phyloP scores from a whole-genome alignment of 2,797 vertebrate species.

The Tamandua tetradactyla region DNA sequence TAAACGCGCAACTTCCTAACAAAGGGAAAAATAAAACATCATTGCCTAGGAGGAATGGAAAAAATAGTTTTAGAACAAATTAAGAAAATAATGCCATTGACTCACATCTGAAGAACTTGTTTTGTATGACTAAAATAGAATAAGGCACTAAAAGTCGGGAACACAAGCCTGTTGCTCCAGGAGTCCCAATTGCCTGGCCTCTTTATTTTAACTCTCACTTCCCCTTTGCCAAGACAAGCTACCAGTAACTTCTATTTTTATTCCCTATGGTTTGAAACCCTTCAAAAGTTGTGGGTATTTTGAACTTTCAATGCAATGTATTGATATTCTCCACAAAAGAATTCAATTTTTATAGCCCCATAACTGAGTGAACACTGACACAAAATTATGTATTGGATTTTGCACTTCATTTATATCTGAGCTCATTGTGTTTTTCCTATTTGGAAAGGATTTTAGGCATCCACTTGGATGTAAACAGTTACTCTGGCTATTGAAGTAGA shows the following conservation, averaged over 20 bases:
- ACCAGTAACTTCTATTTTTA: constrained; percentile 15
- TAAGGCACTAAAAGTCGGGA: constrained; percentile 8
- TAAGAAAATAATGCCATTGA: constrained; percentile 44
- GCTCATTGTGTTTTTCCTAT: constrained; percentile 5
- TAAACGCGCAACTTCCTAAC: no score
- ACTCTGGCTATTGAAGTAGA: not conserved
- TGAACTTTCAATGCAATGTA: not conserved
- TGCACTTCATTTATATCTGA: not conserved
- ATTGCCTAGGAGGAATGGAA: no score
- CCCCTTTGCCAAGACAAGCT: constrained; percentile 1
- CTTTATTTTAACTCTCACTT: constrained; percentile 36
- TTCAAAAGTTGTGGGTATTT: constrained; percentile 41
- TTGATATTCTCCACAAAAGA: not conserved
- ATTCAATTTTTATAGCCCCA: not conserved
- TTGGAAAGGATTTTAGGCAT: not conserved
- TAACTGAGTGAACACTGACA: not conserved
- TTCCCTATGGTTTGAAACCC: not conserved
- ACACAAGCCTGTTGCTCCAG: not conserved
- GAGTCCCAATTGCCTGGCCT: not conserved
- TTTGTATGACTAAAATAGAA: constrained; percentile 63
- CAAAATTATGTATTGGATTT: not conserved
- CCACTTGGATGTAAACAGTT: not conserved
- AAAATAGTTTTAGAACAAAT: constrained; percentile 56
- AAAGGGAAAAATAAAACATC: not conserved
- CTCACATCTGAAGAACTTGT: constrained; percentile 52